Percentiles rank a stretch among this genome's conserved stretches.
These are phyloP conservation scores for Chlamydotis undulata DNA, from an alignment of 2,113 vertebrate species.

Conservation along the genomic window DNA sequence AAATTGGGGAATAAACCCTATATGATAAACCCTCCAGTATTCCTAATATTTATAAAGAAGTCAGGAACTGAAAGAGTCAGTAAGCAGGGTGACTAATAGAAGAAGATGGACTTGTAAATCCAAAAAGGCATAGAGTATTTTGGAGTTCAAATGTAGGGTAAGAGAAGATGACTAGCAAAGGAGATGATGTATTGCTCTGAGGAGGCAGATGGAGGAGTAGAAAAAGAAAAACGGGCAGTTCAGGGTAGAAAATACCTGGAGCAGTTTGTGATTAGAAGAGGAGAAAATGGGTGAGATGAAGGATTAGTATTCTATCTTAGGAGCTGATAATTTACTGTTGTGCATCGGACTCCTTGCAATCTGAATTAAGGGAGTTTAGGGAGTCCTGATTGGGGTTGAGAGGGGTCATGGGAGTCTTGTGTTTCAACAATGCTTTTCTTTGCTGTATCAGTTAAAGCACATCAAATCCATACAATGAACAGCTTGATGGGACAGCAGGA, in stretches of 20 bases:
- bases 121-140: neutral
- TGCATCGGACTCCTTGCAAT: neutral
- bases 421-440: neutral
- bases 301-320: neutral
- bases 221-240: neutral
- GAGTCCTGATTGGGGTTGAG: constrained; percentile 7
- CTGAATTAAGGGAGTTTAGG: neutral
- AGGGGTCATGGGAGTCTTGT: neutral
- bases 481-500: neutral
- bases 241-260: neutral
- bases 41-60: neutral
- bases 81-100: neutral
- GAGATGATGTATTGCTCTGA: neutral
- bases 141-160: neutral
- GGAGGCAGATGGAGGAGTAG: neutral
- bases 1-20: neutral
- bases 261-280: neutral
- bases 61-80: neutral
- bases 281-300: neutral
- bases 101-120: neutral
- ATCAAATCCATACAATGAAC: neutral
- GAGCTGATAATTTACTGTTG: neutral
- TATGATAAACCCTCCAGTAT: neutral
- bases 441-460: neutral
- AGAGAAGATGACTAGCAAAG: neutral